phyloP scores from a whole-genome alignment of 2,888 invertebrate genomes.

The Sinotaia quadrata region DNA sequence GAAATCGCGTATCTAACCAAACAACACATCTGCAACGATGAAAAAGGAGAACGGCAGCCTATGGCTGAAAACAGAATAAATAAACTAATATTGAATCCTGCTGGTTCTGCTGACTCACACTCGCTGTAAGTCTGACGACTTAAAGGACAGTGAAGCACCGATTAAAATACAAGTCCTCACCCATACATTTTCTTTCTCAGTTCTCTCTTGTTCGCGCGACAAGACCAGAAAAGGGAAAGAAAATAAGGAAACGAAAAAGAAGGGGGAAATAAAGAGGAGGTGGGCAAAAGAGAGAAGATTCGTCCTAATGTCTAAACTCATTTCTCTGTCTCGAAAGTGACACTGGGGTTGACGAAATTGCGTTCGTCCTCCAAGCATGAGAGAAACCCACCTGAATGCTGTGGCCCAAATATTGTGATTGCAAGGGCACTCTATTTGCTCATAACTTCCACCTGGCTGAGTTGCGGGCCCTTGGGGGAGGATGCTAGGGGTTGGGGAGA shows the following conservation, averaged over 20 bases:
- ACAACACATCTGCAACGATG: too few species aligned
- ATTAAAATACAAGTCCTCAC: too few species aligned
- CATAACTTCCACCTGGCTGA: conserved; percentile 19
- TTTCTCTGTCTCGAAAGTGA: neutral
- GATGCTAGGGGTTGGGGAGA: too few species aligned
- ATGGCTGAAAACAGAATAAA: too few species aligned
- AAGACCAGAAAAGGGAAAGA: neutral
- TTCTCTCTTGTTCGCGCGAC: too few species aligned
- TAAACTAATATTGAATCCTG: too few species aligned
- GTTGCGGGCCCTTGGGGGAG: neutral
- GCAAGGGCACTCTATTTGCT: conserved; percentile 10
- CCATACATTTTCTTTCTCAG: too few species aligned
- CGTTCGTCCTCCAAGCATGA: neutral
- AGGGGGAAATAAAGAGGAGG: neutral
- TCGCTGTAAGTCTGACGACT: too few species aligned
- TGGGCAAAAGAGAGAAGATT: neutral
- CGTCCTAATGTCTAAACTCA: neutral
- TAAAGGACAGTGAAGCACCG: too few species aligned
- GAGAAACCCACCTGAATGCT: neutral
- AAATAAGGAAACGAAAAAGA: neutral
- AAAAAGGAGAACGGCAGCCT: too few species aligned
- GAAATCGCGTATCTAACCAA: too few species aligned
- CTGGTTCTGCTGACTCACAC: too few species aligned
- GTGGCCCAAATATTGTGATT: conserved; percentile 20
- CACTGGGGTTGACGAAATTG: neutral